Base-by-base conservation (phyloP, 2,113 vertebrate genomes). In the Alexandromys fortis region DNA sequence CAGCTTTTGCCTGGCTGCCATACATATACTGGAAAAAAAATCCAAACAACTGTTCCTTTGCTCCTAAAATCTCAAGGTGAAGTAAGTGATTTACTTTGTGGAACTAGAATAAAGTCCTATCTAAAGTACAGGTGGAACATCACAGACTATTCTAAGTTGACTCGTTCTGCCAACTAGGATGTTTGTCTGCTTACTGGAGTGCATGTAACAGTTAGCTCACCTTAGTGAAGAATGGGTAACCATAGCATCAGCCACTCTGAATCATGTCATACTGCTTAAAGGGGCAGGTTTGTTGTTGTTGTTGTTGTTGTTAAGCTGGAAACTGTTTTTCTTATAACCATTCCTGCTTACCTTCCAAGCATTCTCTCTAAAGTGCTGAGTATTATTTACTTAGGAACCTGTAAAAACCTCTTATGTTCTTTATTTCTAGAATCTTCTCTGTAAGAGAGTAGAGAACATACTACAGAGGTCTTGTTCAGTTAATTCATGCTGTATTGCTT, bases 361-460 rank as follows among this genome's bases (percentile, higher is more conserved):
- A 75, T 75, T 78, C 73, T 58, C 30, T 45, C 86, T 85, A 10
- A 96, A 85, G 6, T 89, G 52, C 17, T 81, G 6, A 77, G 42
- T 73, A 78, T 79, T 89, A 63, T 65, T 96, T 42, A 90, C 63
- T 87, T 81, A n/a, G 17, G 52, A 86, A 78, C 52, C 12, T 16
- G 3, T 75, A 61, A 70, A 96, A 96, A 90, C 67, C n/a, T 8
- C 33, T 47, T 79, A 70, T 30, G 28, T 85, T 93, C 45, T 47
- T 90, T 96, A n/a, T 42, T 58, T 78, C 73, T 93, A 95, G 77
- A 49, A 94, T 72, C 16, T 72, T 92, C 21, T 38, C 26, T 92
- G 19, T 24, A 96, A 95, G 7, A 77, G 42, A 79, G 85, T 90
- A 92, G 38, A 89, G 35, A 78, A 52, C 52, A 82, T 22, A 76